Base-by-base conservation (phyloP, 1,140 invertebrate species). In the Trachymyrmex cornetzi region DNA sequence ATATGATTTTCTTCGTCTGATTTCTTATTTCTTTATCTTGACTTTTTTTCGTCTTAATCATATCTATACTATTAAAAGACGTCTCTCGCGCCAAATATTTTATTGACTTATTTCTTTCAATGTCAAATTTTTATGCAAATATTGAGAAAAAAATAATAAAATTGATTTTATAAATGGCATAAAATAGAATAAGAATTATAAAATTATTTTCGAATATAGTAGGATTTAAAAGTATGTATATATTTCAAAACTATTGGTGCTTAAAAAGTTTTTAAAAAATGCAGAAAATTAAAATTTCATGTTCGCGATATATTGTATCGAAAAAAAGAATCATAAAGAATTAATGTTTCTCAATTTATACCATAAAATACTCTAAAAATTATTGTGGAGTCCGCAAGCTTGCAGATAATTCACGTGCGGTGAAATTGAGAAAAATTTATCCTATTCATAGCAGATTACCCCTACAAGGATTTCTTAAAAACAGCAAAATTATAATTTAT, bases 401-500 rank as follows among this genome's bases (percentile, higher is more conserved):
- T 19, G 38, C 4, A 14, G 3, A 34, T 67, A 67, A 63, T 14
- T n/a, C 34, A 77, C n/a, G 9, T 7, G 38, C 14, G 11, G 6
- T n/a, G 16, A 24, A 69, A 38, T 57, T 30, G 16, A 69, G 27
- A 22, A 30, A 22, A 48, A 48, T 24, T n/a, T 67, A 57, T 14
- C 12, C 19, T 57, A 44, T 16, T 27, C 34, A 24, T 3, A 5
- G 12, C 22, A 30, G 48, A 34, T 16, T 64, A 67, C 0, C 7
- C 0, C 7, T 30, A 38, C 19, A 38, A 30, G 3, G 61, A 44
- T 34, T 9, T 4, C 74, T 74, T 48, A 24, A 53, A 74, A 82
- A 59, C 19, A n/a, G 63, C 6, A 19, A 19, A 22, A 24, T n/a
- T n/a, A 19, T 53, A 27, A 86, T 75, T 80, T 48, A 59, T 48